These are phyloP conservation scores for Scelioninae gen. 2 DNA, from an alignment of 2,888 invertebrate species.

Conservation along the genomic window DNA sequence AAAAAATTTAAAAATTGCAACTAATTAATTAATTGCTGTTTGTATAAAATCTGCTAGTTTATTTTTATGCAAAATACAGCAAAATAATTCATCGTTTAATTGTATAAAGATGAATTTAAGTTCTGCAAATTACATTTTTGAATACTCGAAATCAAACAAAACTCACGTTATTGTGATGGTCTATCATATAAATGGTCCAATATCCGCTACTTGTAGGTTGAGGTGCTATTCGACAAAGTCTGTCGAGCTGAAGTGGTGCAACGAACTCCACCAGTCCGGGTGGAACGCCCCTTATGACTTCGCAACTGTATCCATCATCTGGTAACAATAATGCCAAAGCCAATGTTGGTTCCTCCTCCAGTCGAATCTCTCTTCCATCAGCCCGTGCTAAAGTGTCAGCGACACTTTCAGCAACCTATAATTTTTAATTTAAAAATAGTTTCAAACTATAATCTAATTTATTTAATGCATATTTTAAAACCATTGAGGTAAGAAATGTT, in stretches of 20 bases:
- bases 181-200: conserved; percentile 95
- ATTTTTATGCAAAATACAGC: too few species aligned
- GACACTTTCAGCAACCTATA: conserved; percentile 87
- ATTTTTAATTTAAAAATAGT: too few species aligned
- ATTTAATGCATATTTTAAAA: too few species aligned
- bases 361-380: conserved; percentile 90
- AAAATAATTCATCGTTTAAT: too few species aligned
- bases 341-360: conserved; percentile 95
- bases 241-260: conserved; percentile 87
- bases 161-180: conserved; percentile 78
- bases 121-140: too few species aligned
- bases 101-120: too few species aligned
- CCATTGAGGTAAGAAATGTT: too few species aligned
- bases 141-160: too few species aligned
- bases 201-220: conserved; percentile 93
- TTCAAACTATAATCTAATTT: too few species aligned
- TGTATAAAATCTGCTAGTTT: too few species aligned
- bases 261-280: conserved; percentile 93
- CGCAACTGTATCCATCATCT: conserved; percentile 98
- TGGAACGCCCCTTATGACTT: conserved; percentile 95
- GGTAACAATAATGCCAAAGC: conserved; percentile 94
- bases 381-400: conserved; percentile 94
- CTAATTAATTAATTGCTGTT: too few species aligned
- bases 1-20: too few species aligned
- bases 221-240: conserved; percentile 91